Evolutionary conservation across 2,888 invertebrate genomes (phyloP).

Genomic region (Ornithoptera alexandrae): DNA sequence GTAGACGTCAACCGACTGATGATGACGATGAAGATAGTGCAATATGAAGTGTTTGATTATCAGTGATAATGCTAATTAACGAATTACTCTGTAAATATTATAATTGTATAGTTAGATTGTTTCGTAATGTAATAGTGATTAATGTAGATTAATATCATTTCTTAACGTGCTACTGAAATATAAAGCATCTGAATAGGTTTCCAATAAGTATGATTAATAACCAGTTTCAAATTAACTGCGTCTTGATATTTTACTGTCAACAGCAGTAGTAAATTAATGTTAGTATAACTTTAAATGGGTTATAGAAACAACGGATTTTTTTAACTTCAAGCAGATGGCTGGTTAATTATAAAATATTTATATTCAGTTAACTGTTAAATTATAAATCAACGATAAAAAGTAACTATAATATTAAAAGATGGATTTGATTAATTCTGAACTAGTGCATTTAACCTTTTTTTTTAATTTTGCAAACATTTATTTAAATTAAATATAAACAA

Average conservation of each 20-base stretch:
- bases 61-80: conserved; percentile 46
- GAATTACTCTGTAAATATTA: conserved; percentile 51
- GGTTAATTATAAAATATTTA: background rate
- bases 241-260: conserved; percentile 23
- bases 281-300: conserved; percentile 7
- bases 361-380: background rate
- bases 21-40: conserved; percentile 29
- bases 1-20: no score
- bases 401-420: background rate
- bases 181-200: conserved; percentile 37
- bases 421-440: background rate
- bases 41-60: conserved; percentile 39
- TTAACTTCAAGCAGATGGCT: background rate
- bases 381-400: background rate
- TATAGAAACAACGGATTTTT: background rate
- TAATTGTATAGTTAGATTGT: conserved; percentile 50
- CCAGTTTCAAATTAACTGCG: conserved; percentile 50
- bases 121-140: conserved; percentile 43
- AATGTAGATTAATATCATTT: conserved; percentile 26
- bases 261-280: conserved; percentile 20
- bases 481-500: no score
- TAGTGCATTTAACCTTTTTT: background rate
- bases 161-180: conserved; percentile 2
- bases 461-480: background rate
- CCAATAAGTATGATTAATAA: conserved; percentile 48